These are phyloP conservation scores for Caprella mutica DNA, from an alignment of 2,888 invertebrate genomes.

Conservation along the genomic window DNA sequence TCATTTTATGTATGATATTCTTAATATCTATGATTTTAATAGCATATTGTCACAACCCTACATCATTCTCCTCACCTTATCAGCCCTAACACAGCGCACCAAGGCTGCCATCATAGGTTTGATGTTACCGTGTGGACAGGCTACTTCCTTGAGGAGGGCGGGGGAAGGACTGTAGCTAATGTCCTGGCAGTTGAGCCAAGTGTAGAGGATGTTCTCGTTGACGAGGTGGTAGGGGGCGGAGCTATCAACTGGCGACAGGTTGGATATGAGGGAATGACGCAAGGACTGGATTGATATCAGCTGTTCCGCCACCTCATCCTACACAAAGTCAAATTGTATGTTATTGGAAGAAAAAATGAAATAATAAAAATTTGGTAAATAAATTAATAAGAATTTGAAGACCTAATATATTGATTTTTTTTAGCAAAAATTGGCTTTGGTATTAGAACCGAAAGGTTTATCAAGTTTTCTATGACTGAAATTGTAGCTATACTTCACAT, in stretches of 20 bases:
- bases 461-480: too few relatives aligned
- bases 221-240: constrained; percentile 15
- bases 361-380: background rate
- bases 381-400: background rate
- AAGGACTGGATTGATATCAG: constrained; percentile 19
- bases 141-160: constrained; percentile 16
- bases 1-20: too few relatives aligned
- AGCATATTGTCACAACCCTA: too few relatives aligned
- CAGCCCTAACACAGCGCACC: constrained; percentile 20
- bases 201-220: constrained; percentile 21
- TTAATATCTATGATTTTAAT: too few relatives aligned
- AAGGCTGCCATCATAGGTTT: constrained; percentile 20
- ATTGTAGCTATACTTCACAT: too few relatives aligned
- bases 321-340: background rate
- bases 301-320: constrained; percentile 17
- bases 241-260: constrained; percentile 11
- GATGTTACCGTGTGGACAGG: constrained; percentile 23
- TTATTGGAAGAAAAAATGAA: background rate
- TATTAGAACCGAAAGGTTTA: too few relatives aligned
- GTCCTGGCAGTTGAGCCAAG: constrained; percentile 23
- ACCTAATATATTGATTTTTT: background rate
- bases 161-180: constrained; percentile 18
- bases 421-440: too few relatives aligned
- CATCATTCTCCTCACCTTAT: constrained; percentile 18
- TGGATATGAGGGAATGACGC: constrained; percentile 10